phyloP scores from a whole-genome alignment of 2,113 vertebrate genomes.

The Nothobranchius furzeri region DNA sequence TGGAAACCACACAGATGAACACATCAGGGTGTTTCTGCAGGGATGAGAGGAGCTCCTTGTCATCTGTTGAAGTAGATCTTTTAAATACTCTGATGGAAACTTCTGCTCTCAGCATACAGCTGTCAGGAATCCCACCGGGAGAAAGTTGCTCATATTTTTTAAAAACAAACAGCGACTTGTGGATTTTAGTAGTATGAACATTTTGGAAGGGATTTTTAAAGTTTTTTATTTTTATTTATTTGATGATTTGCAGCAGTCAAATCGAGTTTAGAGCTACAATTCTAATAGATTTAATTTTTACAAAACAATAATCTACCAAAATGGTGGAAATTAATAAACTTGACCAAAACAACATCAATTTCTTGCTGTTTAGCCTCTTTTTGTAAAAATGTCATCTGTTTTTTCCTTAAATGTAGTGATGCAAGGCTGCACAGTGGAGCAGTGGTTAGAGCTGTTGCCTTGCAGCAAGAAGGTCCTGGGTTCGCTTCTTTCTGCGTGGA shows the following conservation, averaged over 20 bases:
- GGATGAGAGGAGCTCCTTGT: constrained; percentile 57
- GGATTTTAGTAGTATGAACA: constrained; percentile 12
- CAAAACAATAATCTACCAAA: too few relatives aligned
- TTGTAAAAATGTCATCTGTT: too few relatives aligned
- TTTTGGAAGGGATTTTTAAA: background rate
- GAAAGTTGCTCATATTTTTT: constrained; percentile 27
- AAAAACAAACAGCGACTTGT: background rate
- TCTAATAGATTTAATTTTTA: too few relatives aligned
- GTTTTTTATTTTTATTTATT: background rate
- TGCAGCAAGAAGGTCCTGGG: too few relatives aligned
- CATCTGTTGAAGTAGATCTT: constrained; percentile 52
- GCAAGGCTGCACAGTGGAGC: too few relatives aligned
- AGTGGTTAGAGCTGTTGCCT: too few relatives aligned
- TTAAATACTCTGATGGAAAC: constrained; percentile 36
- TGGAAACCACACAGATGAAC: constrained; percentile 44
- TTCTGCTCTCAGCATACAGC: constrained; percentile 49
- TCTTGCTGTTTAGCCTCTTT: too few relatives aligned
- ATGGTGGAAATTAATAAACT: too few relatives aligned
- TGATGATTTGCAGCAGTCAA: background rate
- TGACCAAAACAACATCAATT: too few relatives aligned
- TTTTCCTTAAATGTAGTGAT: too few relatives aligned
- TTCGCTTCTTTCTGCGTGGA: too few relatives aligned
- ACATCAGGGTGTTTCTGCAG: constrained; percentile 52
- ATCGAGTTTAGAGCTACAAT: background rate
- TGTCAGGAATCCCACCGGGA: constrained; percentile 50